Base-by-base conservation (phyloP, 2,888 invertebrate genomes). In the Tupiocoris notatus region DNA sequence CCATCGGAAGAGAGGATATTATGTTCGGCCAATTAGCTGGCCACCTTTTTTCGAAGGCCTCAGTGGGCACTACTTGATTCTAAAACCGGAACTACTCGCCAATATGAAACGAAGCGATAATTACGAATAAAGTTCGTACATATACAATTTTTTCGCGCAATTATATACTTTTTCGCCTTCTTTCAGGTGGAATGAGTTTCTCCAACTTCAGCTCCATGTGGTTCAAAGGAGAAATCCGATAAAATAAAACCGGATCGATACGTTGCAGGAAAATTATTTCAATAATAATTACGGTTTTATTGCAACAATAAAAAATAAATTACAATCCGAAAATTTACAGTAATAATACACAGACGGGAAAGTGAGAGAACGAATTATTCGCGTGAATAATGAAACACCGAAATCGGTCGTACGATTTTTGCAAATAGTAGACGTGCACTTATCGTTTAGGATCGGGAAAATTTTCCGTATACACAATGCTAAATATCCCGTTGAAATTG, bases 241-340 rank as follows among this genome's bases (percentile, higher is more conserved):
- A n/a, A n/a, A n/a, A n/a, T n/a, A n/a, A n/a, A n/a, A n/a, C n/a
- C n/a, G n/a, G n/a, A n/a, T n/a, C n/a, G n/a, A n/a, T n/a, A n/a
- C n/a, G n/a, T n/a, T n/a, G n/a, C n/a, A n/a, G n/a, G n/a, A n/a
- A n/a, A n/a, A n/a, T n/a, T n/a, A n/a, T 39, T 39, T 59, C 59
- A n/a, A 70, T 70, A 59, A 70, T 70, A 70, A 70, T 70, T 70
- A 77, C 74, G 77, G 18, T 78, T 78, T 77, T 77, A 77, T 78
- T 78, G 78, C 78, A 77, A 78, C 77, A 70, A 78, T 78, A 77
- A 77, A 78, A 78, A 78, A 78, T 78, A 78, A 78, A 78, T 78
- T 78, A 78, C 77, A 77, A 54, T 75, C 74, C 68, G 61, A 61
- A 73, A 61, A 70, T 12, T 20, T 59, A 70, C 59, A 58, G 17